These are phyloP conservation scores for Scaptomyza tumidula DNA, from an alignment of 2,888 invertebrate genomes.

Conservation along the genomic window DNA sequence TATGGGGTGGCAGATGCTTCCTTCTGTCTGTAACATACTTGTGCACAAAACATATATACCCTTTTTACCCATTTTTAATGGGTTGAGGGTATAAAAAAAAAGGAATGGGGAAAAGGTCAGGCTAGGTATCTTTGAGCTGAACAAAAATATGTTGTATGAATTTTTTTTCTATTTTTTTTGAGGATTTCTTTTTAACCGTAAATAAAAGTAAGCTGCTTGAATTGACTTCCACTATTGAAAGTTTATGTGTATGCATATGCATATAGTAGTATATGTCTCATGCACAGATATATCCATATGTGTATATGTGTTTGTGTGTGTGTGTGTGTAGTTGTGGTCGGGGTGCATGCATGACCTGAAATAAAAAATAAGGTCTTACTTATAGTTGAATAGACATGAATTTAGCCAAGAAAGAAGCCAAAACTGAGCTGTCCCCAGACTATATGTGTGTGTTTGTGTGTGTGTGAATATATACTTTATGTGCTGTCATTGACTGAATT, in stretches of 20 bases:
- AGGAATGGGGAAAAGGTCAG: conserved; percentile 25
- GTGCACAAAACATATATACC: too few species aligned
- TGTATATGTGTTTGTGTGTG: neutral
- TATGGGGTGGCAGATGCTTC: too few species aligned
- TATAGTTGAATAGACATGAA: conserved; percentile 69
- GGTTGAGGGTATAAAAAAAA: neutral
- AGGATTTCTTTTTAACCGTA: conserved; percentile 8
- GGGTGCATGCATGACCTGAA: conserved; percentile 61
- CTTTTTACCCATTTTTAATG: too few species aligned
- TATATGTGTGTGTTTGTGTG: neutral
- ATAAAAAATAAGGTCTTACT: conserved; percentile 55
- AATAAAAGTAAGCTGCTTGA: conserved; percentile 72
- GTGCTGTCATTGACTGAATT: conserved; percentile 74
- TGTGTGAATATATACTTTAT: conserved; percentile 49
- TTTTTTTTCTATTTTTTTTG: conserved; percentile 13
- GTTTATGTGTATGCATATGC: conserved; percentile 8
- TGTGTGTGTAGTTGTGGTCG: conserved; percentile 2
- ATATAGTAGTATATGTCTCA: conserved; percentile 5
- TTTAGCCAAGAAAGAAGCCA: conserved; percentile 40
- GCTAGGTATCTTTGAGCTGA: conserved; percentile 11
- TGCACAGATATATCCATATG: neutral
- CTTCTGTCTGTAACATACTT: too few species aligned
- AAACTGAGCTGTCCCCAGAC: conserved; percentile 6
- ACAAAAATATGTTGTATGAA: conserved; percentile 25
- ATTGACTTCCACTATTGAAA: conserved; percentile 61